Base-by-base conservation (phyloP, 2,113 vertebrate genomes). In the Lanius ludovicianus region DNA sequence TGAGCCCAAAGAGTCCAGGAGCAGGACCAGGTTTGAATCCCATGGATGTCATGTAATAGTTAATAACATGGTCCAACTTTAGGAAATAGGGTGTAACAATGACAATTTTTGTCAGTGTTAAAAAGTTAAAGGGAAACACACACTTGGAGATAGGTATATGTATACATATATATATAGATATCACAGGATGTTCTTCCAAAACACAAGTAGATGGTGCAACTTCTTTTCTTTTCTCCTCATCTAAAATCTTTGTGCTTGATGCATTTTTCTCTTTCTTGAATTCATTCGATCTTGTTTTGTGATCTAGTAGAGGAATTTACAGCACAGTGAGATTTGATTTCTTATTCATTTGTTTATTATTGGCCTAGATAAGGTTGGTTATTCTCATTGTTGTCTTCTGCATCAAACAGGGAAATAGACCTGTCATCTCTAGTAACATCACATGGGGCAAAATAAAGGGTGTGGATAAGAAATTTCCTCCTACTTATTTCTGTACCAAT, bases 391-490 rank as follows among this genome's bases (percentile, higher is more conserved):
- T 69, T 86, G 16, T 92, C 87, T 90, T 73, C 76, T 47, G 39
- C 42, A 93, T 83, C 75, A 86, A 88, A 33, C 19, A 64, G 49
- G 33, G 10, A 95, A 90, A 88, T 88, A 73, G 59, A 73, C 35
- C 56, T 94, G 83, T 86, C 88, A 90, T 80, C 30, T 88, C 50
- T 70, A 62, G 79, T 93, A 93, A 65, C 18, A 65, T 93, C 59
- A 86, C 7, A 79, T 5, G 50, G 46, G 31, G 18, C 53, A 57
- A 73, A 65, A 89, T n/a, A 82, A 64, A 59, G 8, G 4, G 7
- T 62, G 22, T 62, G 74, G 50, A n/a, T 83, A 70, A 86, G 55
- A 83, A 80, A 50, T 83, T 73, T 84, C 22, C 37, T 95, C n/a
- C 7, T 44, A 62, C 28, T 93, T 81, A 70, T 88, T 93, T 93